Percentiles rank a stretch among this genome's conserved stretches.
phyloP scores from a whole-genome alignment of 2,888 invertebrate genomes.

The Meandrusa payeni region DNA sequence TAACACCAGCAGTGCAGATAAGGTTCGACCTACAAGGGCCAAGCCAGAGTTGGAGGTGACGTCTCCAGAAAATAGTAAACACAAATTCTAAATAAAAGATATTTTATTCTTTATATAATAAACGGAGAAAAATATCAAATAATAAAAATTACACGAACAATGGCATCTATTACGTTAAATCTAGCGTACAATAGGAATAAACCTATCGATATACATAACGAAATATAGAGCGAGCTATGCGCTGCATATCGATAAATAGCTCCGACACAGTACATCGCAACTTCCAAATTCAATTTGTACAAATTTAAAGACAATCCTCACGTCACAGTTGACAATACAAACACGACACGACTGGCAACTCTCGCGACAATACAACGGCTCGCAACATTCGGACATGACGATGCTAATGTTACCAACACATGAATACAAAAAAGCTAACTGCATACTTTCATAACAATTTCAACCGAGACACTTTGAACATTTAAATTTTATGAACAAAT shows the following conservation, averaged over 20 bases:
- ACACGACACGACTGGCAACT: slow-evolving; percentile 24
- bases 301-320: slow-evolving; percentile 26
- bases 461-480: too few species aligned
- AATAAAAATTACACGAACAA: slow-evolving; percentile 65
- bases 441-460: background rate
- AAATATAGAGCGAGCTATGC: background rate
- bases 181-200: slow-evolving; percentile 31
- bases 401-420: background rate
- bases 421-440: slow-evolving; percentile 1
- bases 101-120: slow-evolving; percentile 64
- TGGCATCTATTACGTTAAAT: slow-evolving; percentile 61
- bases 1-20: too few species aligned
- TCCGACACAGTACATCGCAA: slow-evolving; percentile 22
- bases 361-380: slow-evolving; percentile 17
- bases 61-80: background rate
- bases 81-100: slow-evolving; percentile 61
- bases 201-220: slow-evolving; percentile 4
- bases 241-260: background rate
- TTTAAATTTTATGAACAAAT: background rate
- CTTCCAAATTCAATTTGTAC: slow-evolving; percentile 35
- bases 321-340: slow-evolving; percentile 20
- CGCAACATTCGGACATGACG: slow-evolving; percentile 13
- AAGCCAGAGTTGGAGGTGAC: too few species aligned
- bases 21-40: too few species aligned
- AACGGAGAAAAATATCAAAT: slow-evolving; percentile 55